Base-by-base conservation (phyloP, 2,888 invertebrate species). In the Anaspis maculata region DNA sequence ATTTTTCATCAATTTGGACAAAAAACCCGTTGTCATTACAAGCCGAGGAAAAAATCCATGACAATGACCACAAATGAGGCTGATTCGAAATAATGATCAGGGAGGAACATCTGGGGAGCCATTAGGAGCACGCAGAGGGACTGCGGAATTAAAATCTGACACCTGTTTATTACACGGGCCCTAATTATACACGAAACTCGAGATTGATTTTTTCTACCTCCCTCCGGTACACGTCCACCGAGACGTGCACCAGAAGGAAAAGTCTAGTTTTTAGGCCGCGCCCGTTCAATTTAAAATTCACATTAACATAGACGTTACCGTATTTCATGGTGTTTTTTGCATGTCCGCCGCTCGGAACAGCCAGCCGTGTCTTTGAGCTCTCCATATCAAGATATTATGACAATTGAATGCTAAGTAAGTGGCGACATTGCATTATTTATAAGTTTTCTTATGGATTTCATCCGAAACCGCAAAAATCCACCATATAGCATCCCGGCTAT, bases 301-400 rank as follows among this genome's bases (percentile, higher is more conserved):
- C 41, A 45, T 45, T 45, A 42, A 45, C 45, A 42, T 42, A 45
- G 42, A 45, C 45, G 40, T 45, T 45, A 45, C 41, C 42, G 45
- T 42, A 42, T 39, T 37, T 45, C 45, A 45, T 45, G 42, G 40
- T 42, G 39, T 39, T 42, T 42, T 42, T 42, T 39, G 32, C 31
- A 25, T 39, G 31, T 15, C 36, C 36, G 34, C 36, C 34, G 38
- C 32, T 29, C n/a, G n/a, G n/a, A n/a, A n/a, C n/a, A n/a, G n/a
- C n/a, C n/a, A n/a, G n/a, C n/a, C 28, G 35, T 31, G 32, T 34
- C 23, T 35, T 4, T 5, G 38, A 36, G 40, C 37, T 45, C 38
- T 32, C 41, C 45, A 45, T 42, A 45, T 45, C 45, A 42, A 42
- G 45, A 42, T 42, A 41, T 42, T 44, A 42, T 42, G 45, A 42